Evolutionary conservation across 2,113 vertebrate species (phyloP), one percentile per base, ranked within the genome.

Genomic region (Aspidoscelis tigris): DNA sequence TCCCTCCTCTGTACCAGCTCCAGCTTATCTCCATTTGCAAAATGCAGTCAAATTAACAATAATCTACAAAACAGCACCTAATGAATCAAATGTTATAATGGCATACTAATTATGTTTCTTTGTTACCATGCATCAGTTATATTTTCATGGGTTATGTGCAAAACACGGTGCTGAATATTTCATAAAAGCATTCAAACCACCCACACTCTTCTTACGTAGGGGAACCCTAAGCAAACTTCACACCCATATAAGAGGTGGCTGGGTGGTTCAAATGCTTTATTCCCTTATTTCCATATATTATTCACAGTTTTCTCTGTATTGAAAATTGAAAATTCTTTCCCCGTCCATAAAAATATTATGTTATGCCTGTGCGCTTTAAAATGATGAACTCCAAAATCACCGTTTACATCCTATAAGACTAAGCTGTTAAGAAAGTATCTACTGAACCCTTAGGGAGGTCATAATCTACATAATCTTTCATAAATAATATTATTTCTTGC

Each of bases 381-480:
- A 24, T 22, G 50, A 53, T 68, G 64, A 83, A 83, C 20, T 77
- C 68, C 74, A 55, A 33, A 18, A 70, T 70, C 2, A 26, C 33
- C 43, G 82, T 43, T 77, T 76, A 69, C 1, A 55, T 5, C 61
- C 22, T 76, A 53, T 21, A 0, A 41, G 22, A 39, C 64, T 11
- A 33, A 58, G 33, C 33, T 58, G 61, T 64, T 7, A 76, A 83
- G 61, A 76, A 61, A 76, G 68, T 68, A 69, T 83, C 68, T 53
- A 81, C 50, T 58, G 6, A 22, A 72, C 43, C 44, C 82, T 26
- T 26, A 69, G 82, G 76, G 64, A 24, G 64, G 73, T 76, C 64
- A 53, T 76, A 83, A 76, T 83, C 26, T 75, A 21, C 43, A 83
- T 65, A 65, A 75, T 83, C 72, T 75, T 83, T 68, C 61, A 76